Base-by-base conservation (phyloP, 2,797 vertebrate species). In the Takifugu ocellatus region DNA sequence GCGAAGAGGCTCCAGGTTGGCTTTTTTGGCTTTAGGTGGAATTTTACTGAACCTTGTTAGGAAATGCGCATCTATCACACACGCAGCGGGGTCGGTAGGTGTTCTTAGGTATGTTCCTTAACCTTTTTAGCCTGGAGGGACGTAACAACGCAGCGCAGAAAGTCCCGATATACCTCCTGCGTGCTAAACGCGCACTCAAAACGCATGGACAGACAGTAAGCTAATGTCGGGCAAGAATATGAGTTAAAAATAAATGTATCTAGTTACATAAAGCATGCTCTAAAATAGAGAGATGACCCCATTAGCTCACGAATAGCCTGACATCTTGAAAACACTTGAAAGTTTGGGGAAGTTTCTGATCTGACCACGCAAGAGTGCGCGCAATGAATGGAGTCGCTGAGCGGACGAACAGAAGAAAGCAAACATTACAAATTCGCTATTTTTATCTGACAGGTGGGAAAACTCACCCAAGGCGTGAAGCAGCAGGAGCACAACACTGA, bases 181-280 rank as follows among this genome's bases (percentile, higher is more conserved):
- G 66, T 45, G 54, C 49, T 51, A 51, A 12, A 50, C 3, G 26
- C 71, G 72, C 70, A 59, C 68, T 79, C 66, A 82, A 77, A 78
- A 83, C 57, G 69, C 89, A 89, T 87, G 81, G 73, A 79, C 84
- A 90, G 87, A 90, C 88, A 68, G 83, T 89, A 83, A 88, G 85
- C 82, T 89, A 90, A 91, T 88, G 88, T 85, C 77, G 86, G 77
- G 81, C 88, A 90, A 90, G 86, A 87, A 90, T 90, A 90, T 83
- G 75, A 71, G 88, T 90, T 90, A 88, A 89, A 92, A 91, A 92
- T 92, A 92, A 92, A 86, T 82, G 84, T 81, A 88, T 91, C 89
- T 80, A 60, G 82, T 91, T 90, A 88, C 90, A 90, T 89, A 91
- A 90, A 90, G 88, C 90, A 82, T 84, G 89, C 74, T 90, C 85